phyloP scores from a whole-genome alignment of 2,888 invertebrate species.

The Cheilosia vernalis region DNA sequence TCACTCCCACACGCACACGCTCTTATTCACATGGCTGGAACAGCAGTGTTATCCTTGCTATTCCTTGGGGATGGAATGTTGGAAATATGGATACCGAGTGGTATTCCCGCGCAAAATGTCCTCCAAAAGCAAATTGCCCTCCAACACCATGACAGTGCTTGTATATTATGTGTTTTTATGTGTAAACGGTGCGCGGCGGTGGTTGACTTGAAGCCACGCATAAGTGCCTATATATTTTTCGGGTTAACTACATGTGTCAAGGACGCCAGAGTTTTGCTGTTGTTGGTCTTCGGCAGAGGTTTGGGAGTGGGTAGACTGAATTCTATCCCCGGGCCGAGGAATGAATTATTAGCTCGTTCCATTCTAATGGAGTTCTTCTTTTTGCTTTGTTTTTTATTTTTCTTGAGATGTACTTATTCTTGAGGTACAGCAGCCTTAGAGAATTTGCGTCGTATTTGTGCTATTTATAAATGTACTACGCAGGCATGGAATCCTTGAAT shows the following conservation, averaged over 20 bases:
- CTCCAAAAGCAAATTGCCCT: constrained; percentile 44
- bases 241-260: constrained; percentile 74
- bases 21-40: neutral
- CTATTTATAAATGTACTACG: constrained; percentile 15
- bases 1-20: constrained; percentile 4
- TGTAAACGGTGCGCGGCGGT: neutral
- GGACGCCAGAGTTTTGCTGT: constrained; percentile 47
- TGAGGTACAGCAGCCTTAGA: constrained; percentile 38
- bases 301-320: constrained; percentile 7
- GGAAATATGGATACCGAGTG: constrained; percentile 26
- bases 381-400: constrained; percentile 20
- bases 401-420: constrained; percentile 16
- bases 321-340: constrained; percentile 62
- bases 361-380: constrained; percentile 23
- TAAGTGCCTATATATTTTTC: constrained; percentile 66
- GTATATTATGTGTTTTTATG: neutral
- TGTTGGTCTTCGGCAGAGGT: neutral
- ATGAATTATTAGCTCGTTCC: constrained; percentile 57
- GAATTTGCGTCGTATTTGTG: constrained; percentile 56
- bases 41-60: constrained; percentile 51
- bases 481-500: constrained; percentile 45
- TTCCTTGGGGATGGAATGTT: constrained; percentile 60
- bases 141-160: constrained; percentile 29
- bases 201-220: constrained; percentile 60
- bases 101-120: constrained; percentile 72